Evolutionary conservation across 2,113 vertebrate species (phyloP), one percentile per base, ranked within the genome.

Genomic region (Coptodon bakossiorum): DNA sequence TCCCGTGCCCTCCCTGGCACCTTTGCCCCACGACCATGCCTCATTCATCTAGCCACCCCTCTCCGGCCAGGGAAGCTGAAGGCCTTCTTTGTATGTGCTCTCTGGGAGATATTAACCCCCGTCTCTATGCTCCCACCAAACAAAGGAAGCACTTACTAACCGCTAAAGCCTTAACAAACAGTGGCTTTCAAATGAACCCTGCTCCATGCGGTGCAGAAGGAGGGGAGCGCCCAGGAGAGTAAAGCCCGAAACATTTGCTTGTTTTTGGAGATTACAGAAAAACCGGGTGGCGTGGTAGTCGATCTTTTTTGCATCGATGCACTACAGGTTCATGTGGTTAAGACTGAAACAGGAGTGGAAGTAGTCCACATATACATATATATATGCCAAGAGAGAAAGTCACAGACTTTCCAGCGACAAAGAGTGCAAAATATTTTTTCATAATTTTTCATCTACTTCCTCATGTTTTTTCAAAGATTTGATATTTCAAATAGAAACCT

Each of bases 111-210:
- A 96, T 96, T 95, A 96, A 95, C 95, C 95, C 92, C 95, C 90
- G 90, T 93, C 94, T 93, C 91, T 86, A 43, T 61, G 88, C 93
- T 91, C 86, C 90, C 90, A 90, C 94, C 92, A 92, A 95, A 97
- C 94, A 96, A 96, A 96, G 95, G 93, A 95, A 95, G 94, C 94
- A 96, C 96, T 97, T 96, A 96, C 94, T 92, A 96, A 95, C 94
- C 90, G 89, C 96, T 96, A 96, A 96, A 96, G 94, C 94, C 91
- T 96, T 95, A 96, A 96, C 94, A 97, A 96, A 96, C 94, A 95
- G 86, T 73, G 94, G 91, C 94, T 96, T 96, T 96, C 94, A 96
- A 94, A 94, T 92, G 92, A 95, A 94, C 94, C 94, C 92, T 91
- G 93, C 88, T 93, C 94, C 91, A 88, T 94, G 93, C 81, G 56